phyloP scores from a whole-genome alignment of 2,113 vertebrate species.

The Pogonocichla stellata region DNA sequence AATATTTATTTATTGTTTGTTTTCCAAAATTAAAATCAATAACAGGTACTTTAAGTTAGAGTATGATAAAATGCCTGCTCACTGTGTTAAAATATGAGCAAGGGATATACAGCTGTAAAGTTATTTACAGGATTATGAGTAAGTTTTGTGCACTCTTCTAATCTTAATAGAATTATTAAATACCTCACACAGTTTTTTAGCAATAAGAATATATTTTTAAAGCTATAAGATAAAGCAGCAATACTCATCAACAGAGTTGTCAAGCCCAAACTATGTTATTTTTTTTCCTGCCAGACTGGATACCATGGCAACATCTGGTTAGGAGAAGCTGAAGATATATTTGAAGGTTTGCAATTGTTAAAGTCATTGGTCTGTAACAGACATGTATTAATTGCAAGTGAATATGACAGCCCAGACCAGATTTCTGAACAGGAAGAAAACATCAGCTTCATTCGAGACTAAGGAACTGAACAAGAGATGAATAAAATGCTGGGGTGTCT shows the following conservation, averaged over 20 bases:
- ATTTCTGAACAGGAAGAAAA: constrained; percentile 51
- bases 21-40: background rate
- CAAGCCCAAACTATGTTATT: constrained; percentile 32
- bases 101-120: background rate
- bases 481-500: constrained; percentile 68
- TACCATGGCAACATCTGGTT: constrained; percentile 75
- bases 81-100: background rate
- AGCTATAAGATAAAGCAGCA: background rate
- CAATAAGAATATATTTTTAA: background rate
- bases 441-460: constrained; percentile 54
- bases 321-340: constrained; percentile 63
- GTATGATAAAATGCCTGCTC: background rate
- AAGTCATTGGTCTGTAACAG: constrained; percentile 71
- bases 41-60: background rate
- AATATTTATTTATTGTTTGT: background rate
- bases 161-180: background rate
- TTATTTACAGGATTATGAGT: background rate
- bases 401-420: constrained; percentile 69
- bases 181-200: background rate
- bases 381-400: constrained; percentile 77
- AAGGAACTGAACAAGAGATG: constrained; percentile 57
- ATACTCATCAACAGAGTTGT: constrained; percentile 54
- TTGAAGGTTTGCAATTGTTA: constrained; percentile 69
- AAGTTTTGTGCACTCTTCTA: background rate
- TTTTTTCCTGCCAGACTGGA: constrained; percentile 42